Base-by-base conservation (phyloP, 2,797 vertebrate species). In the Artibeus jamaicensis region DNA sequence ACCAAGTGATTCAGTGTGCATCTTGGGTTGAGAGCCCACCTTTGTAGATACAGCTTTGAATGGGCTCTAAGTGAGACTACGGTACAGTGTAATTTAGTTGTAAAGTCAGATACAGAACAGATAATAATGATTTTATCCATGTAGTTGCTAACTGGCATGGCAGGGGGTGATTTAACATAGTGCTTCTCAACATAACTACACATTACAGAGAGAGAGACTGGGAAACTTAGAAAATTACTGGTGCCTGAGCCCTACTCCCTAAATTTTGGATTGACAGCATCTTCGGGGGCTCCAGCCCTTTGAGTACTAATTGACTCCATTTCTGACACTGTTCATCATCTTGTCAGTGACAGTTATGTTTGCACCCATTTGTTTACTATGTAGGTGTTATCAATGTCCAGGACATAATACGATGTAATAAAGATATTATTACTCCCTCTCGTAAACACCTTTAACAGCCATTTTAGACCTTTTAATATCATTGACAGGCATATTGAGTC, bases 401-500 rank as follows among this genome's bases (percentile, higher is more conserved):
- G 88, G 85, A 84, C 22, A 3, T 46, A 86, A 15, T 39, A 32
- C 18, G 29, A 73, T 5, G 5, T 9, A 39, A 29, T 65, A 26
- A 71, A 83, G 19, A 44, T 21, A 26, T 37, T 53, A 77, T 53
- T n/a, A n/a, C 4, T 48, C 22, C 46, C n/a, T 79, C 55, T 89
- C 50, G 2, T 55, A 16, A 77, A 53, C 9, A 7, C 34, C 50
- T 24, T 86, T 77, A 32, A 12, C 11, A 8, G 71, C 53, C 85
- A 59, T 48, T 19, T 67, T 42, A 86, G 70, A 53, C 68, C 53
- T 94, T 77, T 83, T 78, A 62, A 73, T 92, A 83, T 67, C 42
- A 73, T 50, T 22, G 34, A 74, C n/a, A 74, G 70, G 74, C 89
- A 91, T 93, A 87, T 81, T 65, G 46, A 92, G 37, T 91, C 67